phyloP scores from a whole-genome alignment of 2,113 vertebrate genomes.

The Oreocharis arfaki region DNA sequence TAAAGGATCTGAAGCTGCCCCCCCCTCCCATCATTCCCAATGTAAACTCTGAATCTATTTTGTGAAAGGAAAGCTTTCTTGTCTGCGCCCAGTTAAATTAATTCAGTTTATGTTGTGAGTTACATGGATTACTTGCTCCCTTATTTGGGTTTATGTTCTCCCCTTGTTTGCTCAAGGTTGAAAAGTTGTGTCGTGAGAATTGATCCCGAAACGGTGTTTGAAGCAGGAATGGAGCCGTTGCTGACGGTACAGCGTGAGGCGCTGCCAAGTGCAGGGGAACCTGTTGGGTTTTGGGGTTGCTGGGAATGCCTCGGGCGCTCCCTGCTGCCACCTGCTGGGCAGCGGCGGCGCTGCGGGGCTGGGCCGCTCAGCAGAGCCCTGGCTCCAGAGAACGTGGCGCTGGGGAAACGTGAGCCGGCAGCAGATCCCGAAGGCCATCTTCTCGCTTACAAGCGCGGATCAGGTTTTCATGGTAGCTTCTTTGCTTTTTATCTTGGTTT shows the following conservation, averaged over 20 bases:
- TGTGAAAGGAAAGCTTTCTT: neutral
- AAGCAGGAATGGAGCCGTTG: neutral
- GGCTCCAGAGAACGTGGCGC: rapidly evolving
- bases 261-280: neutral
- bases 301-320: neutral
- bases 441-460: neutral
- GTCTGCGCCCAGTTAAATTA: rapidly evolving
- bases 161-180: neutral
- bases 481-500: neutral
- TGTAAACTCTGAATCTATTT: neutral
- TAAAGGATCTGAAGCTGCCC: neutral
- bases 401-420: rapidly evolving
- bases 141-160: neutral
- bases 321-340: conserved; percentile 1
- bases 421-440: neutral
- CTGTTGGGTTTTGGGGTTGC: rapidly evolving
- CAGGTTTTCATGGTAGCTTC: neutral
- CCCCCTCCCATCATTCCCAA: neutral
- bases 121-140: neutral
- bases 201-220: rapidly evolving
- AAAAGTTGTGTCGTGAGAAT: neutral
- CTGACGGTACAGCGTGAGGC: neutral
- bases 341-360: neutral
- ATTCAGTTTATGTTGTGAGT: neutral
- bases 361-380: neutral